Evolutionary conservation across 2,797 vertebrate species (phyloP).

Genomic region (Sebastes cheni): DNA sequence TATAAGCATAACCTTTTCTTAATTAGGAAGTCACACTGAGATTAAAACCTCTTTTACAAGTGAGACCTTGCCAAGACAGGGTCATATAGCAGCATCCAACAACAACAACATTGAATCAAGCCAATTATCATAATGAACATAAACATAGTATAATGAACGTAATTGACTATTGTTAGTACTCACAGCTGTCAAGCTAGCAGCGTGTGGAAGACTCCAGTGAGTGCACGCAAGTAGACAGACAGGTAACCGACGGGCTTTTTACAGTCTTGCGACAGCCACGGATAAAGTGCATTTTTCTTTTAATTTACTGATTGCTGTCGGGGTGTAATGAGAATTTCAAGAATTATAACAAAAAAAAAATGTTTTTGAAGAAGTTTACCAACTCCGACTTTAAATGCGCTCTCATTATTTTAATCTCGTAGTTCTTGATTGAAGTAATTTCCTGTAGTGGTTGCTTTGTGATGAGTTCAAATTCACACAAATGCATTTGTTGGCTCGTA

Average conservation of each 20-base stretch:
- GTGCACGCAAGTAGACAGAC: not conserved
- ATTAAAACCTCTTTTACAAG: no score
- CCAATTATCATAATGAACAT: no score
- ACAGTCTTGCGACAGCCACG: no score
- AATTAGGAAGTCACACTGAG: no score
- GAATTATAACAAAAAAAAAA: not conserved
- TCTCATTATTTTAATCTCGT: not conserved
- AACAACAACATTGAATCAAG: no score
- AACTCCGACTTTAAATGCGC: not conserved
- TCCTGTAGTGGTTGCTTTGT: not conserved
- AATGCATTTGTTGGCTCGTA: not conserved
- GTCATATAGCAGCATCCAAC: no score
- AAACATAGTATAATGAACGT: no score
- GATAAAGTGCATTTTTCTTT: not conserved
- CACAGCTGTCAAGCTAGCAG: no score
- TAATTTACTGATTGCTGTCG: not conserved
- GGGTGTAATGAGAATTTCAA: not conserved
- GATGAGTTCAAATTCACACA: not conserved
- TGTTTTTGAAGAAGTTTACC: not conserved
- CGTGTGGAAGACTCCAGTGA: not conserved
- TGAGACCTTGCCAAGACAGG: no score
- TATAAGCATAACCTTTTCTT: no score
- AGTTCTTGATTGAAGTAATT: not conserved
- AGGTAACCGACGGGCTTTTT: no score
- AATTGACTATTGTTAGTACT: no score